Conservation (phyloP, 2,797 vertebrate genomes). For the Poeciliopsis gracilis region DNA sequence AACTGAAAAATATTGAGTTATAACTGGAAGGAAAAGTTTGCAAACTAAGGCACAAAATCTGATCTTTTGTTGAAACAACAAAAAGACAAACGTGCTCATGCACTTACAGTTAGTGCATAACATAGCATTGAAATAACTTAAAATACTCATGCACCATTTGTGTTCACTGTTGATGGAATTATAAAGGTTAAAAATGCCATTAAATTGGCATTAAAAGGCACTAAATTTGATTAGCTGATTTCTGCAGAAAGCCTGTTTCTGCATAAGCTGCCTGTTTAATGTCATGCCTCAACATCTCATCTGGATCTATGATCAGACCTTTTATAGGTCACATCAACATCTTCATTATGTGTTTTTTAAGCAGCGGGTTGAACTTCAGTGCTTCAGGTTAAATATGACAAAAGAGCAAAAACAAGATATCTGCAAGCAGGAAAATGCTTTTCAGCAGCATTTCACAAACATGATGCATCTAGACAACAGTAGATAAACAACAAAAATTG, state of each 20-base stretch:
- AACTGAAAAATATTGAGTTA: background rate
- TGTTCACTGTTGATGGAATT: background rate
- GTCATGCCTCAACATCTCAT: background rate
- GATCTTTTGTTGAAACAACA: background rate
- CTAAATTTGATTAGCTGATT: background rate
- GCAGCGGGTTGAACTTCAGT: background rate
- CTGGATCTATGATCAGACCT: background rate
- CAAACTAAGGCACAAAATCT: background rate
- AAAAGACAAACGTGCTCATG: background rate
- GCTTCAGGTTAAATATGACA: background rate
- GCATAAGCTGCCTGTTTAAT: background rate
- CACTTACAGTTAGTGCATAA: background rate
- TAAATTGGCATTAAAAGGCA: background rate
- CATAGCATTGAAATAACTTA: background rate
- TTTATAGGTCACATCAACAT: background rate
- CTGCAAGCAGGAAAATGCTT: background rate
- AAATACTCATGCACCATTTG: background rate
- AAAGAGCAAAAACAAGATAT: background rate
- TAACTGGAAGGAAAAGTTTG: background rate
- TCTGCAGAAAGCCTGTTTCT: background rate
- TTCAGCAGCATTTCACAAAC: conserved; percentile 17
- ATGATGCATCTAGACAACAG: conserved; percentile 3
- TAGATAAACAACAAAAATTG: background rate
- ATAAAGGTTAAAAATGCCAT: background rate
- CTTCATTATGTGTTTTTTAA: background rate